Percentiles rank a stretch among this genome's conserved stretches.
phyloP scores from a whole-genome alignment of 2,113 vertebrate species.

The Platichthys stellatus region DNA sequence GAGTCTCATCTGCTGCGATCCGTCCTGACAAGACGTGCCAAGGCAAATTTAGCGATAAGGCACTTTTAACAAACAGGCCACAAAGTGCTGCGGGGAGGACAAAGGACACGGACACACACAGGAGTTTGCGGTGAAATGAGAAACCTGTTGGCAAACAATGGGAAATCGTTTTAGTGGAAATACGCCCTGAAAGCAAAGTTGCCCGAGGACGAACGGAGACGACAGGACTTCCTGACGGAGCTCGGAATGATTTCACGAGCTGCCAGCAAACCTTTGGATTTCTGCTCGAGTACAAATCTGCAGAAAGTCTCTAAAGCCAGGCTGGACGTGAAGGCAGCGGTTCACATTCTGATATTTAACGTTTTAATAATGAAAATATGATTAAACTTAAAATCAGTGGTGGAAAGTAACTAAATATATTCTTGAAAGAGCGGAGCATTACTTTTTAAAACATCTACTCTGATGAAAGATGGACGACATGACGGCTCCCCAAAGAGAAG shows the following conservation, averaged over 20 bases:
- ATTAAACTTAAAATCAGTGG: background rate
- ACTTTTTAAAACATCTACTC: no score
- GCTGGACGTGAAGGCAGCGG: slow-evolving; percentile 1
- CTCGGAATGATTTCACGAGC: slow-evolving; percentile 6
- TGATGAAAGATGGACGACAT: no score
- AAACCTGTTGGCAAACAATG: slow-evolving; percentile 63
- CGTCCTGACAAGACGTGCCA: slow-evolving; percentile 71
- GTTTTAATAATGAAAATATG: background rate
- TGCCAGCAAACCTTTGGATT: slow-evolving; percentile 8
- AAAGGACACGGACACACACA: slow-evolving; percentile 49
- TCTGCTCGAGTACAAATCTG: background rate
- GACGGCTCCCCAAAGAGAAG: no score
- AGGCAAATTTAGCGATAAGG: slow-evolving; percentile 73
- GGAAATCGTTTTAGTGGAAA: slow-evolving; percentile 47
- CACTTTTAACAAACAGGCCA: slow-evolving; percentile 71
- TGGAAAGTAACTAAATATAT: no score
- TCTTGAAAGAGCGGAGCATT: no score
- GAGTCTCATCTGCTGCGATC: slow-evolving; percentile 66
- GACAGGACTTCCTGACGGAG: slow-evolving; percentile 48
- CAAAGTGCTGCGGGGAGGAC: slow-evolving; percentile 63
- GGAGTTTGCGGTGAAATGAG: slow-evolving; percentile 65
- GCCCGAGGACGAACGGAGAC: slow-evolving; percentile 49
- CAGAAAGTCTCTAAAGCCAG: background rate
- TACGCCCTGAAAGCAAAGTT: slow-evolving; percentile 63
- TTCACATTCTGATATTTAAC: background rate